Base-by-base conservation (phyloP, 1,140 invertebrate genomes). In the Caerostris extrusa region DNA sequence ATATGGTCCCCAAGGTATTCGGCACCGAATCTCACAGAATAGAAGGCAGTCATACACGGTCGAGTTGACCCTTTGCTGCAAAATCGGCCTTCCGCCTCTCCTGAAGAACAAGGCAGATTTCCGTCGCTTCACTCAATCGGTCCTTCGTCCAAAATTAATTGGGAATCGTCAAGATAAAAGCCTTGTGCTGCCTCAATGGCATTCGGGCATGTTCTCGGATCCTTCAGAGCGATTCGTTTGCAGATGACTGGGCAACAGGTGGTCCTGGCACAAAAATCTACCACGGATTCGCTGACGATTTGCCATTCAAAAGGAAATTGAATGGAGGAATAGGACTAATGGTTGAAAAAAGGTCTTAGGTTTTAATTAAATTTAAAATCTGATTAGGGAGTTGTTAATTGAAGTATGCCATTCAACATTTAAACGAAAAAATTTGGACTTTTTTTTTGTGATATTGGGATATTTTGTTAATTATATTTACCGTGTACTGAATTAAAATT, bases 161-260 rank as follows among this genome's bases (percentile, higher is more conserved):
- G 71, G 71, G 34, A 77, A 77, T 77, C 34, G 71, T 50, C 12
- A 77, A 77, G 71, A 77, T 77, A 77, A 77, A 77, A 77, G 71
- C 71, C 50, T 77, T 77, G 71, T 77, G 34, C 71, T 34, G 34
- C 34, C 12, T 34, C 34, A 14, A 50, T 77, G 34, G 61, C 71
- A 53, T 77, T 77, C 71, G 50, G 53, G 12, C 61, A 2, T 64
- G 61, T 64, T 64, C 61, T 64, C 3, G 61, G 71, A 50, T 50
- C 34, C 71, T 53, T 77, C 34, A 77, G 53, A 77, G 71, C 71
- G 34, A 77, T 77, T 77, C 53, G 71, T 50, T 77, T 77, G 34
- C 71, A 77, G 71, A 3, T 77, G 19, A 77, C 71, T 77, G 71
- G 34, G 19, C 50, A 77, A 77, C 71, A 77, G 71, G 71, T 77